These are phyloP conservation scores for Cylloceria caligata DNA, from an alignment of 2,888 invertebrate species.

Conservation along the genomic window DNA sequence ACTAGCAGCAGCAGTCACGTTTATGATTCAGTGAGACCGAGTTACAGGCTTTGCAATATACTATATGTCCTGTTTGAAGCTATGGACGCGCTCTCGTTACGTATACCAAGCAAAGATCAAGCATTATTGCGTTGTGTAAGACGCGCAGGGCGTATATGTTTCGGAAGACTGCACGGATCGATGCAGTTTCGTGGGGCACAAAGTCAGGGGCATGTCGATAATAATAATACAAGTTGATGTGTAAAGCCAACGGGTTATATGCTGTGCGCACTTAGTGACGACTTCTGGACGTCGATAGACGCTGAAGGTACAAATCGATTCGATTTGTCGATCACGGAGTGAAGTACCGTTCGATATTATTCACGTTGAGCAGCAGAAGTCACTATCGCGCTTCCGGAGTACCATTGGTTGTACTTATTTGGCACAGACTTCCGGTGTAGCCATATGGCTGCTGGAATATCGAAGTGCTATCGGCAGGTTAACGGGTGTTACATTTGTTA, in stretches of 20 bases:
- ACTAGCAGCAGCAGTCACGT: conserved; percentile 22
- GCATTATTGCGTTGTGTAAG: conserved; percentile 14
- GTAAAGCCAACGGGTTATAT: not conserved
- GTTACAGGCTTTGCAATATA: conserved; percentile 23
- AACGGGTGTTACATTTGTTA: conserved; percentile 33
- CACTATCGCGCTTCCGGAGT: conserved; percentile 63
- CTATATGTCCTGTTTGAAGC: not conserved
- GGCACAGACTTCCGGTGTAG: conserved; percentile 61
- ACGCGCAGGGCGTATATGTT: not conserved
- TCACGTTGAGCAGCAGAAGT: conserved; percentile 45
- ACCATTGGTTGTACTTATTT: conserved; percentile 63
- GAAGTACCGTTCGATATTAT: conserved; percentile 68
- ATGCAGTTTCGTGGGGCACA: conserved; percentile 35
- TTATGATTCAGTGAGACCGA: conserved; percentile 55
- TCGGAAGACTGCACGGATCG: conserved; percentile 39
- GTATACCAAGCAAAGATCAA: conserved; percentile 13
- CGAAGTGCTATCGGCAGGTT: conserved; percentile 45
- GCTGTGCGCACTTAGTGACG: not conserved
- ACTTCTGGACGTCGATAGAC: not conserved
- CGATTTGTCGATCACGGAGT: conserved; percentile 61
- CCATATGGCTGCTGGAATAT: conserved; percentile 49
- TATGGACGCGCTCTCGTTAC: not conserved
- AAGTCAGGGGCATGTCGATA: conserved; percentile 53
- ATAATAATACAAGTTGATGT: not conserved
- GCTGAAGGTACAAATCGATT: conserved; percentile 24